phyloP scores from a whole-genome alignment of 37 sponge, comb jelly and placozoan genomes.

The Aplysina aerophoba region DNA sequence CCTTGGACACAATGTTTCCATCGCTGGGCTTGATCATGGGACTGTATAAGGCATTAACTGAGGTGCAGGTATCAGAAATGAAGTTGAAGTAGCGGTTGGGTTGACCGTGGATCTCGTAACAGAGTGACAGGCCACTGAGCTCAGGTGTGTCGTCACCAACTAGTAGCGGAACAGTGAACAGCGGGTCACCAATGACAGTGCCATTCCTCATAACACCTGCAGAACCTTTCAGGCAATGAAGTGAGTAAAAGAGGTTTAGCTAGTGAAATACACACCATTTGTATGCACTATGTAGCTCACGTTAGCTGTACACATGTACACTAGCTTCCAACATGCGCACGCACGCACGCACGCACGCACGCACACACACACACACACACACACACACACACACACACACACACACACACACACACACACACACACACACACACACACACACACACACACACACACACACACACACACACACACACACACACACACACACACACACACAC shows the following conservation, averaged over 20 bases:
- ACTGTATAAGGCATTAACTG: slow-evolving; percentile 48
- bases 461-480: slow-evolving; percentile 33
- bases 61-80: slow-evolving; percentile 46
- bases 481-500: too few species aligned
- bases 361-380: too few species aligned
- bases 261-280: too few species aligned
- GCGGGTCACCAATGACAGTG: slow-evolving; percentile 47
- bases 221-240: background rate
- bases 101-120: slow-evolving; percentile 54
- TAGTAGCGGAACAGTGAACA: slow-evolving; percentile 25
- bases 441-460: slow-evolving; percentile 38
- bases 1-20: slow-evolving; percentile 28
- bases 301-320: too few species aligned
- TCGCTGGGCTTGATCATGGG: slow-evolving; percentile 5
- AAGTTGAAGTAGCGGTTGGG: slow-evolving; percentile 48
- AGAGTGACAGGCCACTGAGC: slow-evolving; percentile 17
- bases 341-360: too few species aligned
- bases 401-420: too few species aligned
- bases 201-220: slow-evolving; percentile 29
- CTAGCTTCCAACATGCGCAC: too few species aligned
- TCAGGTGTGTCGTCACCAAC: background rate
- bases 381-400: too few species aligned
- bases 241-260: too few species aligned
- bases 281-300: too few species aligned
- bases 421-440: slow-evolving; percentile 36